Base-by-base conservation (phyloP, 2,797 vertebrate species). In the Enteromius radiatus region DNA sequence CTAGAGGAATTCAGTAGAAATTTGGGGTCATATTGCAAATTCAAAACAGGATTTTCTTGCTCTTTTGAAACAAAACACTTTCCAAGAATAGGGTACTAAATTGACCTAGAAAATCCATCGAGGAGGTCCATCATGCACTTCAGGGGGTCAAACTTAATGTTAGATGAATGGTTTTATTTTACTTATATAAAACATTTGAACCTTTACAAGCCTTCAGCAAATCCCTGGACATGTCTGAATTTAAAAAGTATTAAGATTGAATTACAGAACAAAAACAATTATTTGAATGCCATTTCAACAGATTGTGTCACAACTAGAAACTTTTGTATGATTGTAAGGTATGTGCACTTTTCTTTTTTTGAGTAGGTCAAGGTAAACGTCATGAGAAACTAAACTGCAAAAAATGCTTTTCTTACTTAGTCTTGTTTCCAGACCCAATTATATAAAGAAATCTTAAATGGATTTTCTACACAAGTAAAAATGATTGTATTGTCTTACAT, bases 41-140 rank as follows among this genome's bases (percentile, higher is more conserved):
- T 70, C 41, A 70, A 70, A 70, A 70, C 41, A 70, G 68, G 68
- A 45, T 47, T 26, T 70, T 28, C 23, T 47, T 70, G 23, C 15
- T 26, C 6, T 70, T 70, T 70, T 70, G 23, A 70, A 70, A 45
- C 41, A 19, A 70, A 70, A 45, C 23, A 2, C 38, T 70, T 70
- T 70, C 68, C 67, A 69, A 69, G 21, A 41, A 43, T 45, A 45
- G 41, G 41, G 38, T 43, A 28, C 38, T 68, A 68, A n/a, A 69
- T 7, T 23, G 5, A n/a, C 65, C n/a, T 23, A 23, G 21, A 43
- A 23, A 68, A n/a, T 68, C 65, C 65, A 41, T 41, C 2, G 10
- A 67, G 33, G 64, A 38, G 21, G 36, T n/a, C 36, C 65, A 41
- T 36, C 21, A 67, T 38, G 0, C 19, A 23, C 38, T 23, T 43